Evolutionary conservation across 2,113 vertebrate genomes (phyloP), one percentile per base, ranked within the genome.

Genomic region (Phylloscopus trochilus): DNA sequence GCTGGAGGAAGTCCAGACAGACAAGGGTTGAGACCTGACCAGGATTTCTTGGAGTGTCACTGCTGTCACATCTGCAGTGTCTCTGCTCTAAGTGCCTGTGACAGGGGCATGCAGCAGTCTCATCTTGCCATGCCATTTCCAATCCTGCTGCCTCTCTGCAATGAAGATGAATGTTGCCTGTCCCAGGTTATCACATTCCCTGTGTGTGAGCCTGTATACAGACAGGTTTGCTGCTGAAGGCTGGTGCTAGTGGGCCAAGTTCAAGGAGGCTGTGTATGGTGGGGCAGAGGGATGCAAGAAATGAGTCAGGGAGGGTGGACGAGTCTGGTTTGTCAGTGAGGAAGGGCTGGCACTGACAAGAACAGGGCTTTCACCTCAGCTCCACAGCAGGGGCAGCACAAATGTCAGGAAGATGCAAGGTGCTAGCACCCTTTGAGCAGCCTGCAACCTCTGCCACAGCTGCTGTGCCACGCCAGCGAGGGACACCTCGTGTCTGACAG

Each of bases 141-240:
- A 94, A 92, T 95, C 66, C 88, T 58, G 44, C 80, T 58, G 75
- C 56, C 44, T 64, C 60, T 30, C 51, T 91, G 63, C 24, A 26
- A 95, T 51, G 91, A 96, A 97, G 95, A 93, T 95, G 88, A 93
- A 95, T 95, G 91, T 70, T 75, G 15, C 66, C 56, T 95, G 86
- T 95, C 90, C 89, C 62, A 26, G 41, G 47, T 47, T 79, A 64
- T 78, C 88, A 37, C 82, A 39, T 27, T 83, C 53, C 67, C 35
- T 6, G 27, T 47, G 24, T 59, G 72, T 59, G 76, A 90, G n/a
- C 59, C 63, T 46, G 12, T 19, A 18, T 10, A 19, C 46, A 62
- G 79, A n/a, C 37, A 58, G 37, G 59, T 43, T 90, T 53, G 46
- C 55, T 74, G 72, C 68, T 69, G 41, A 35, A 43, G n/a, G 67